Evolutionary conservation across 1,140 invertebrate genomes (phyloP), one percentile per base, ranked within the genome.

Genomic region (Theocolax elegans): DNA sequence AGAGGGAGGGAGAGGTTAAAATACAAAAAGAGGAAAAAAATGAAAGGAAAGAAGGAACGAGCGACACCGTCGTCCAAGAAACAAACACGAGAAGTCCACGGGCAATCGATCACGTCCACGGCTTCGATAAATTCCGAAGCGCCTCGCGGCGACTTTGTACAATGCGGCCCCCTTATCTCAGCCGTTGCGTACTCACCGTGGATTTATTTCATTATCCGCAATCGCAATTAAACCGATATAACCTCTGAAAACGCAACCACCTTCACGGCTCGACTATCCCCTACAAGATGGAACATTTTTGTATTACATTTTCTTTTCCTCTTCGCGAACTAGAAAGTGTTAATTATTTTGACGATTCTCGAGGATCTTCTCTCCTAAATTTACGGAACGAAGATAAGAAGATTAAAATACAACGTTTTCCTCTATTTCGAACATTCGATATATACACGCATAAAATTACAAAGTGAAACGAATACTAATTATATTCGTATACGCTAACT

Each of bases 151-250:
- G 48, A 53, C 48, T 53, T 65, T 65, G 29, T 56, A 60, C 56
- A 67, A 58, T 67, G 40, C 49, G 21, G 9, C 27, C 46, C 27
- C 48, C n/a, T 48, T 48, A 59, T 58, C 42, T 23, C 12, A 27
- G 63, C 2, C n/a, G 27, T 35, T 38, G 65, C 65, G 59, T 62
- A 46, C 4, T 6, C 19, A 46, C 4, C 13, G 13, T 15, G 44
- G 58, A 69, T 69, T 69, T 69, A 69, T 69, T 69, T 69, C 17
- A 62, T 69, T 69, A 54, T 53, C 46, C 58, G 15, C 38, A 48
- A 23, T 51, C 46, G 67, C 58, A 62, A 69, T 69, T 62, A 62
- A 62, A 35, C n/a, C 23, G 56, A 51, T 44, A 51, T 67, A 67
- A 59, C 44, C 56, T 44, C 35, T 62, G 4, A 29, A 51, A 62